Conservation (phyloP, 2,888 invertebrate genomes). For the Cenopis cana region DNA sequence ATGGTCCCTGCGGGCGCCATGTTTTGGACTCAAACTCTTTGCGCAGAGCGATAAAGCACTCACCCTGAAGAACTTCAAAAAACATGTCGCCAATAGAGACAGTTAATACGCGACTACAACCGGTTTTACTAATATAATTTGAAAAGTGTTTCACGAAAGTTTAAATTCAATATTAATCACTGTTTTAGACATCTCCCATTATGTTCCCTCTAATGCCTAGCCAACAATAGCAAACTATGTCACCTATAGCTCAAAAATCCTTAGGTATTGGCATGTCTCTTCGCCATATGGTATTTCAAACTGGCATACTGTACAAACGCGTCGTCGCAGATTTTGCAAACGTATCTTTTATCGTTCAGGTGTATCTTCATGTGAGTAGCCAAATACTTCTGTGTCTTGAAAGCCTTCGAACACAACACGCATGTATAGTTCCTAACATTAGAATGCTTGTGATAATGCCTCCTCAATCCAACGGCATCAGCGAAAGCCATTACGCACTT, state of each 20-base stretch:
- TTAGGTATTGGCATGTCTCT: constrained; percentile 12
- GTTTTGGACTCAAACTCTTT: no score
- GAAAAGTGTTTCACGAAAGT: no score
- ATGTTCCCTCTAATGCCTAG: no score
- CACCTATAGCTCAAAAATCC: neutral
- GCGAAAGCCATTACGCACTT: constrained; percentile 28
- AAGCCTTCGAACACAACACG: constrained; percentile 51
- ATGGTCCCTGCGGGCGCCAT: no score
- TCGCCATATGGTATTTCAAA: constrained; percentile 24
- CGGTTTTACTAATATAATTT: no score
- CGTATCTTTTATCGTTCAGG: constrained; percentile 35
- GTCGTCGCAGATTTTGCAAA: constrained; percentile 28
- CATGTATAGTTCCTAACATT: constrained; percentile 51
- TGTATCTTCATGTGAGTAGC: constrained; percentile 39
- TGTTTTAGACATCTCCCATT: no score
- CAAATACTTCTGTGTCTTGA: constrained; percentile 37
- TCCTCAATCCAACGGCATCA: neutral
- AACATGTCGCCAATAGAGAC: no score
- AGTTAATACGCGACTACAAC: no score
- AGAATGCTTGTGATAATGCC: constrained; percentile 45
- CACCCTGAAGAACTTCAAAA: no score
- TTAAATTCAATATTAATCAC: no score
- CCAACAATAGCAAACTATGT: no score
- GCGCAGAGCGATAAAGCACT: no score
- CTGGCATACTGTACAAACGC: constrained; percentile 2